These are phyloP conservation scores for Andinoacara biseriatus DNA, from an alignment of 2,113 vertebrate genomes.

Conservation along the genomic window DNA sequence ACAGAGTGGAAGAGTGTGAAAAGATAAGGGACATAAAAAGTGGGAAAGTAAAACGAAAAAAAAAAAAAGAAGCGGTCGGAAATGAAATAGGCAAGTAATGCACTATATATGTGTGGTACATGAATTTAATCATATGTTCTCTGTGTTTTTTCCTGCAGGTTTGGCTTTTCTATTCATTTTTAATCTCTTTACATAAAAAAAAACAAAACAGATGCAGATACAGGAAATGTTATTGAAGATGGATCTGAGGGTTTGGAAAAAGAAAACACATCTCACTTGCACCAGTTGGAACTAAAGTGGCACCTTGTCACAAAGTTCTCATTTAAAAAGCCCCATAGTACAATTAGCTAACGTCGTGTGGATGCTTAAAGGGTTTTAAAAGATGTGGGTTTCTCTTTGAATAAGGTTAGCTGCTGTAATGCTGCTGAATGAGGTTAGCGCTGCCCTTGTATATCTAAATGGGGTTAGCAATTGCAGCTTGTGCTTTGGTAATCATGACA, in stretches of 20 bases:
- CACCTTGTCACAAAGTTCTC: constrained; percentile 37
- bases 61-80: background rate
- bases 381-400: constrained; percentile 50
- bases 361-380: constrained; percentile 38
- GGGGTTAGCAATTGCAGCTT: constrained; percentile 56
- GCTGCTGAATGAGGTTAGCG: constrained; percentile 61
- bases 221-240: constrained; percentile 17
- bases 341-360: constrained; percentile 46
- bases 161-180: background rate
- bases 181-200: background rate
- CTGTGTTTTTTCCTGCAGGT: background rate
- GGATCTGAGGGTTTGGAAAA: constrained; percentile 15
- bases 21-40: constrained; percentile 17
- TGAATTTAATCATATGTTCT: constrained; percentile 7
- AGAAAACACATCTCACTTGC: constrained; percentile 15
- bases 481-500: constrained; percentile 72
- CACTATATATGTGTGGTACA: constrained; percentile 4
- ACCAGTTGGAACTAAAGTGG: constrained; percentile 20
- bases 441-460: constrained; percentile 56
- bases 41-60: background rate
- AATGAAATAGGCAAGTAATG: constrained; percentile 13
- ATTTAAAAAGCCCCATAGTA: constrained; percentile 46
- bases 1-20: constrained; percentile 10
- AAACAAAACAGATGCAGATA: constrained; percentile 37
- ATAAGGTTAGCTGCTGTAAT: constrained; percentile 55